phyloP scores from a whole-genome alignment of 2,797 vertebrate genomes.

The Mus spretus region DNA sequence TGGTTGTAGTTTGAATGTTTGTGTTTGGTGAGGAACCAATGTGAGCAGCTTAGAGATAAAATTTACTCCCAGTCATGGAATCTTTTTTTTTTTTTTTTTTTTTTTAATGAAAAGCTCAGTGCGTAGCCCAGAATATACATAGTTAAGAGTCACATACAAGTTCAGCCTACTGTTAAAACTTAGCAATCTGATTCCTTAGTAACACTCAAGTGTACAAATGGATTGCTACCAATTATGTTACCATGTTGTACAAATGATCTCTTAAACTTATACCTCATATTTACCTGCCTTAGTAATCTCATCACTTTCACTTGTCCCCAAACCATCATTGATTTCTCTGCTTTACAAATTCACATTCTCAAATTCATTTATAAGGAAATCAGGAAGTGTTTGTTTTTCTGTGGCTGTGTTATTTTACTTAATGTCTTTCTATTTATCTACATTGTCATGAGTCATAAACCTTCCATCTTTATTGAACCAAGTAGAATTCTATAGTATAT shows the following conservation, averaged over 20 bases:
- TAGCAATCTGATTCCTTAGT: neutral
- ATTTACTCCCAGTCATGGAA: neutral
- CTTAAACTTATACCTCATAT: neutral
- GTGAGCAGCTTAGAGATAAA: neutral
- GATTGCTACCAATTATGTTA: neutral
- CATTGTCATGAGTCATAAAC: neutral
- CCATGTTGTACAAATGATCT: neutral
- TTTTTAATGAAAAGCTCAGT: neutral
- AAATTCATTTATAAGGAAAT: neutral
- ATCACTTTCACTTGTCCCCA: too few species aligned
- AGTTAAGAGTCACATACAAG: conserved; percentile 39
- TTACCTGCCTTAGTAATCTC: neutral
- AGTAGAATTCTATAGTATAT: neutral
- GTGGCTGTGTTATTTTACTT: conserved; percentile 5
- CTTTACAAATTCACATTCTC: neutral
- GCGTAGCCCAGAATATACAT: neutral
- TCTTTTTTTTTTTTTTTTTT: neutral
- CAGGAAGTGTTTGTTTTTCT: neutral
- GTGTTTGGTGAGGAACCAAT: neutral
- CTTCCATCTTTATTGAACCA: neutral
- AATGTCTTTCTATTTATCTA: neutral
- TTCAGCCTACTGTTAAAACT: neutral
- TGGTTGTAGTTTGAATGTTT: conserved; percentile 36
- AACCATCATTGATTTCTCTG: neutral
- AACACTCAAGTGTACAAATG: neutral